Evolutionary conservation across 1,140 invertebrate genomes (phyloP), one percentile per base, ranked within the genome.

Genomic region (Zaprionus kolodkinae): DNA sequence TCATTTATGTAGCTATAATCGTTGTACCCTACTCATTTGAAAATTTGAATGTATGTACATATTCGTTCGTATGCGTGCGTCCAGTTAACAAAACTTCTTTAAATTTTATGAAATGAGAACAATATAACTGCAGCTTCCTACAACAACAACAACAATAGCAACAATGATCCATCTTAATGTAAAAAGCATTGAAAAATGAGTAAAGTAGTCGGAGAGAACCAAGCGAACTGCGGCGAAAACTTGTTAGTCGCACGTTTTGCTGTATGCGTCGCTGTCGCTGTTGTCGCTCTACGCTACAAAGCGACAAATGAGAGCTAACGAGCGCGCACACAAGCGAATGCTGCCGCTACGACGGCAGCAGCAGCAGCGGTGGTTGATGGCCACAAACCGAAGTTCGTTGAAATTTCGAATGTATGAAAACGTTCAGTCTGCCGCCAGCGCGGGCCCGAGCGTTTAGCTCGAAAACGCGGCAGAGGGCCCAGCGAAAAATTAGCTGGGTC

Each of bases 321-420:
- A 80, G 76, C 79, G 76, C 70, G 69, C 27, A 57, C 21, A 6
- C 11, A 69, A 36, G 38, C 60, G 59, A 69, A 66, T 72, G 45
- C 45, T n/a, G 45, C 45, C 45, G 45, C 15, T 9, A 50, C 45
- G 45, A 50, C 68, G 74, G 21, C 76, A 45, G 40, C 40, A 17
- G 45, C 45, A 63, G 55, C 84, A 74, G 79, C 82, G 68, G 64
- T 55, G 68, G 75, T 77, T 72, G 78, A 71, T 63, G 71, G 60
- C 61, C 63, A 79, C 76, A 78, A 69, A 71, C 60, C 72, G 72
- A 78, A 78, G 85, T 88, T 87, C 70, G 79, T 79, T 78, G 85
- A 89, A 89, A 89, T 89, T 80, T 88, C 69, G 68, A 88, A 84
- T 80, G 84, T 84, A 79, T 76, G 85, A 78, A 82, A 84, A 87